phyloP scores from a whole-genome alignment of 2,888 invertebrate genomes.

The Encarsia formosa region DNA sequence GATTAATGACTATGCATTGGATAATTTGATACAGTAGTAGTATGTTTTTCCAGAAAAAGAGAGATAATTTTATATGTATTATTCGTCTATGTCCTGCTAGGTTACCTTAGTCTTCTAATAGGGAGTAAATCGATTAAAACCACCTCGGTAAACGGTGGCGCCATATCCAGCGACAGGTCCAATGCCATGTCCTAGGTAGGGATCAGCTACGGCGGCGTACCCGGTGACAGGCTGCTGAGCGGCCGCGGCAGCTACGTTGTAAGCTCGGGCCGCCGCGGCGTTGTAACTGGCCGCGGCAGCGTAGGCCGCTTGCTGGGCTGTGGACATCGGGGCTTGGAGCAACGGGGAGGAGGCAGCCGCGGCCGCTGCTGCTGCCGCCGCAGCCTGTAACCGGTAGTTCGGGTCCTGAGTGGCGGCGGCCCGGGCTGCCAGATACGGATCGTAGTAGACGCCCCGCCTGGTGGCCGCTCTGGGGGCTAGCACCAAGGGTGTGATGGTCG shows the following conservation, averaged over 20 bases:
- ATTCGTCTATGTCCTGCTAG: no score
- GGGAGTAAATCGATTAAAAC: constrained; percentile 92
- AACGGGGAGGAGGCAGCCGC: constrained; percentile 75
- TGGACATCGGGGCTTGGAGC: constrained; percentile 77
- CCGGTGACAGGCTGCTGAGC: constrained; percentile 70
- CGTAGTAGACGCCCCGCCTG: constrained; percentile 88
- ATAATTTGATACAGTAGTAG: no score
- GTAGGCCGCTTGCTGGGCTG: constrained; percentile 82
- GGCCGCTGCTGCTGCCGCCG: constrained; percentile 63
- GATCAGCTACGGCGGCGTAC: constrained; percentile 76
- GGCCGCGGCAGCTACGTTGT: constrained; percentile 71
- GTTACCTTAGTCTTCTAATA: constrained; percentile 75
- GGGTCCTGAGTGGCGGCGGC: constrained; percentile 73
- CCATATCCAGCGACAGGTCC: constrained; percentile 96
- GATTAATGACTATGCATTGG: no score
- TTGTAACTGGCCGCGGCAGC: constrained; percentile 85
- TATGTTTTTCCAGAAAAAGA: no score
- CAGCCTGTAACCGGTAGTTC: constrained; percentile 89
- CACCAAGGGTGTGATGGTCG: constrained; percentile 63
- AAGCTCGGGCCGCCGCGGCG: constrained; percentile 79
- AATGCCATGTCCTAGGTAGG: constrained; percentile 91
- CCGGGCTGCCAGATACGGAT: constrained; percentile 88
- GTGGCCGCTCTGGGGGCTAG: constrained; percentile 68
- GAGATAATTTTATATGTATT: no score
- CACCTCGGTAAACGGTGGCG: constrained; percentile 90